Evolutionary conservation across 2,113 vertebrate species (phyloP).

Genomic region (Serilophus lunatus): DNA sequence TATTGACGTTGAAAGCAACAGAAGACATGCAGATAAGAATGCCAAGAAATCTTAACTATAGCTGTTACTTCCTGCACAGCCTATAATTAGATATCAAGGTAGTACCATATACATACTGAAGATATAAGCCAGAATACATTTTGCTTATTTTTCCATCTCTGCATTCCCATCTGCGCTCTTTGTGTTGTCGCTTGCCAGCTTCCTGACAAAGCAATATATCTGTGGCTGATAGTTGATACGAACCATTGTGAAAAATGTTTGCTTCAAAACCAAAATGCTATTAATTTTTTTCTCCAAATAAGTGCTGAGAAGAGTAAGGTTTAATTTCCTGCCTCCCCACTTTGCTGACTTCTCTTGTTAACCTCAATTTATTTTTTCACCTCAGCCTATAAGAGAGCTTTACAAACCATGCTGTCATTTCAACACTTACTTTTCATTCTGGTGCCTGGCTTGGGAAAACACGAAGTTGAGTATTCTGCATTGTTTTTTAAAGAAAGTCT

Average conservation of each 20-base stretch:
- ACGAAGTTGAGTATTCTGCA: background rate
- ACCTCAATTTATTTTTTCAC: slow-evolving; percentile 54
- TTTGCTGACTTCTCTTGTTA: slow-evolving; percentile 9
- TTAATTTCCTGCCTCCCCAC: slow-evolving; percentile 35
- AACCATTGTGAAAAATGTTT: background rate
- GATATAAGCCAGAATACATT: background rate
- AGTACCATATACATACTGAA: background rate
- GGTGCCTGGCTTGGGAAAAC: background rate
- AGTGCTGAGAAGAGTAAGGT: background rate
- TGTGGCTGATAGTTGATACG: background rate
- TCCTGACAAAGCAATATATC: background rate
- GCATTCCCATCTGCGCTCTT: background rate
- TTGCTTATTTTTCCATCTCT: background rate
- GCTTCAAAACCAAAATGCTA: background rate
- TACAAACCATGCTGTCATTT: background rate
- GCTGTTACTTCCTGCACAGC: background rate
- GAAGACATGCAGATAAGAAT: background rate
- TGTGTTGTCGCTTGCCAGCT: background rate
- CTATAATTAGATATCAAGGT: background rate
- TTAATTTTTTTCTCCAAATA: background rate
- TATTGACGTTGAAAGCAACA: background rate
- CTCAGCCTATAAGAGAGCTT: background rate
- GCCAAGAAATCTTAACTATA: background rate
- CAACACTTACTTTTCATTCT: slow-evolving; percentile 11
- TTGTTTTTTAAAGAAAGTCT: background rate